These are phyloP conservation scores for Vanessa cardui DNA, from an alignment of 2,888 invertebrate species.

Conservation along the genomic window DNA sequence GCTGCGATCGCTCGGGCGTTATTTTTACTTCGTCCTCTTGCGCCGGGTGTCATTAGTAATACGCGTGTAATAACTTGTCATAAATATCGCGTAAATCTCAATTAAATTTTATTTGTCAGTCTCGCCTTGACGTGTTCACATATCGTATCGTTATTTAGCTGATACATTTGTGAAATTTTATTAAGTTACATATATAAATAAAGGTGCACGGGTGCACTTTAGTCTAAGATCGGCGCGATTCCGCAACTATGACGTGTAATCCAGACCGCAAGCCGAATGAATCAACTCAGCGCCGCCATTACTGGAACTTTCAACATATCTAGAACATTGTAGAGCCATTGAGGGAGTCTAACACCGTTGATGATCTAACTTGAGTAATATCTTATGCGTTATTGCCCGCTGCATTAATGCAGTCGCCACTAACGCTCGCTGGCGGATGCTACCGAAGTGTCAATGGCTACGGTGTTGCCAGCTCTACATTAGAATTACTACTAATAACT, in stretches of 20 bases:
- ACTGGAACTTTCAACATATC: constrained; percentile 54
- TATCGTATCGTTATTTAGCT: constrained; percentile 14
- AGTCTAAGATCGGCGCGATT: background rate
- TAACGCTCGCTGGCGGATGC: constrained; percentile 16
- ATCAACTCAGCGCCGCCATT: constrained; percentile 58
- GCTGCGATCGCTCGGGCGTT: constrained; percentile 7
- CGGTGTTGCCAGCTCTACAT: constrained; percentile 6
- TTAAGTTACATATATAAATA: background rate
- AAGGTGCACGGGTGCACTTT: background rate
- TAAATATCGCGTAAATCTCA: constrained; percentile 37
- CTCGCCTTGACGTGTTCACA: constrained; percentile 17
- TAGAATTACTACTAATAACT: constrained; percentile 13
- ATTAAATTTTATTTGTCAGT: constrained; percentile 31
- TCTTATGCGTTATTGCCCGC: constrained; percentile 66
- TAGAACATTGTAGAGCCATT: constrained; percentile 55
- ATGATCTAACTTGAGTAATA: constrained; percentile 73
- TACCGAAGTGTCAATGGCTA: constrained; percentile 11
- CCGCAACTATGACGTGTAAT: constrained; percentile 1
- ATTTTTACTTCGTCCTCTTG: constrained; percentile 20
- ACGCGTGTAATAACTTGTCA: constrained; percentile 25
- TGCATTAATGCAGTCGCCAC: constrained; percentile 59
- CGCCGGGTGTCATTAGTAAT: constrained; percentile 11
- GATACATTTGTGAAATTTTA: background rate
- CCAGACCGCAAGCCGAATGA: constrained; percentile 54
- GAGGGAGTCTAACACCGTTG: constrained; percentile 58